Base-by-base conservation (phyloP, 2,888 invertebrate genomes). In the Lepidochrysops patricia region DNA sequence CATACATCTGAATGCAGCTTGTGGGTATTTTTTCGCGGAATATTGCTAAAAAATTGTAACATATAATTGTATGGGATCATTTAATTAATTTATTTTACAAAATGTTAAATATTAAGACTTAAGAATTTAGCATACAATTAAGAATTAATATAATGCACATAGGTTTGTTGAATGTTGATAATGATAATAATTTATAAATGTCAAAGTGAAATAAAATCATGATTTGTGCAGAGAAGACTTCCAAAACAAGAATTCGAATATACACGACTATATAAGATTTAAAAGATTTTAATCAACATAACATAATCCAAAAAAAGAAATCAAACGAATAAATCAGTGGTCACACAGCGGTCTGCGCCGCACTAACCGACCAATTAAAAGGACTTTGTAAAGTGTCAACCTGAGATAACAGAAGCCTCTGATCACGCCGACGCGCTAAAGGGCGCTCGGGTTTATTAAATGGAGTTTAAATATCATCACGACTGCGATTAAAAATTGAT, bases 361-460 rank as follows among this genome's bases (percentile, higher is more conserved):
- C 57, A 64, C 71, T 77, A 76, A 72, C 75, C 68, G 70, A 66
- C 80, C 87, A 88, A 89, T 89, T 89, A 89, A 89, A 89, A 84
- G 84, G 86, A 86, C 86, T 88, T 87, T 86, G 86, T 88, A 76
- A 43, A 85, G 81, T 87, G 88, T 89, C 88, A 87, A 80, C 79
- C 72, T 65, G 69, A 81, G 88, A 89, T 87, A 87, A 82, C 70
- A 68, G 64, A 54, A 43, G 64, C 65, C 80, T 86, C 87, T 88
- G 76, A 84, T 67, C 71, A 67, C 69, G 72, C 84, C 87, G 84
- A 74, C 60, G 56, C 63, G 23, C 43, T 57, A 60, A 62, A 43
- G 60, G 61, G 54, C 60, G 58, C 62, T 62, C 60, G 62, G 61
- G 57, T 64, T 62, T 63, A 65, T 65, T 61, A 61, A 60, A 61